Percentiles rank a stretch among this genome's conserved stretches.
phyloP scores from a whole-genome alignment of 1,140 invertebrate genomes.

The Drosophila novamexicana region DNA sequence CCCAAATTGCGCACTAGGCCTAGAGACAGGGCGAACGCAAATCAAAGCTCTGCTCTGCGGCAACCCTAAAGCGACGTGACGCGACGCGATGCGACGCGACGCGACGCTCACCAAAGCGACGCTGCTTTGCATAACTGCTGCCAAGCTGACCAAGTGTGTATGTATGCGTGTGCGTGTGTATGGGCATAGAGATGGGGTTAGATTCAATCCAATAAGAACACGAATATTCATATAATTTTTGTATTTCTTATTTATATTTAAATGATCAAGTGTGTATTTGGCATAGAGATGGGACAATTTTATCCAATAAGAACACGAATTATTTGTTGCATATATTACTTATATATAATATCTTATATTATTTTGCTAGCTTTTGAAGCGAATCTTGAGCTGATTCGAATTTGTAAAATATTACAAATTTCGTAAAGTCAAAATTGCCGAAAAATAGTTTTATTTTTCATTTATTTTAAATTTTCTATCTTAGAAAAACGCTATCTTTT shows the following conservation, averaged over 20 bases:
- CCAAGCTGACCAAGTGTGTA: slow-evolving; percentile 34
- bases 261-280: too few relatives aligned
- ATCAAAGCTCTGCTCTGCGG: slow-evolving; percentile 57
- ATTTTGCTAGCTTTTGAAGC: too few relatives aligned
- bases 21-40: slow-evolving; percentile 37
- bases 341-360: too few relatives aligned
- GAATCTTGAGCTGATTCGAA: too few relatives aligned
- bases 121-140: slow-evolving; percentile 74
- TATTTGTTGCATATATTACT: too few relatives aligned
- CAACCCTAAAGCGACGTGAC: slow-evolving; percentile 59
- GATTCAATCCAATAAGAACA: slow-evolving; percentile 40
- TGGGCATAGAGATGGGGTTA: slow-evolving; percentile 37
- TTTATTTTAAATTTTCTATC: too few relatives aligned
- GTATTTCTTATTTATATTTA: neutral
- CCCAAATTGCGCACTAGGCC: slow-evolving; percentile 50
- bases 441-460: too few relatives aligned
- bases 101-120: slow-evolving; percentile 23
- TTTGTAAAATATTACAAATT: too few relatives aligned
- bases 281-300: too few relatives aligned
- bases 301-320: too few relatives aligned
- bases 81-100: slow-evolving; percentile 14
- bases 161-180: slow-evolving; percentile 21
- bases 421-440: too few relatives aligned
- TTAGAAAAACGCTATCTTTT: too few relatives aligned
- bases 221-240: neutral